Evolutionary conservation across 2,113 vertebrate genomes (phyloP).

Genomic region (Aphelocoma coerulescens): DNA sequence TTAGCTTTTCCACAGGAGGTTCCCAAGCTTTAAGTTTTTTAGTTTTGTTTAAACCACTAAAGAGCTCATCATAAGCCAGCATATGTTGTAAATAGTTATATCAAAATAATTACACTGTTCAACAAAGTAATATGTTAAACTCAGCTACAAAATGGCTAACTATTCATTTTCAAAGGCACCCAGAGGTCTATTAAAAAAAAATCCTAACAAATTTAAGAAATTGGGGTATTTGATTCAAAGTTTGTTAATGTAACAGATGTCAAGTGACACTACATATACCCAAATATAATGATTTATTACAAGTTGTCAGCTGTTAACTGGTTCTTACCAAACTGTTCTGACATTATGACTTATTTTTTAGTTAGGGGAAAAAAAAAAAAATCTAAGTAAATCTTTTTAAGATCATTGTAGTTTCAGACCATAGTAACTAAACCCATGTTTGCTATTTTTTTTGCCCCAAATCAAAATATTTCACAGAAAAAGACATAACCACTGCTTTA

Average conservation of each 20-base stretch:
- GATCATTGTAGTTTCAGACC: not conserved
- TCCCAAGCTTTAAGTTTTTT: not conserved
- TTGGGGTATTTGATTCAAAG: not conserved
- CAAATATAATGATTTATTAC: not conserved
- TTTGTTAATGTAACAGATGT: not conserved
- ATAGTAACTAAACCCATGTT: not conserved
- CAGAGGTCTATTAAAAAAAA: not conserved
- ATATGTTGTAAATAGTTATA: not conserved
- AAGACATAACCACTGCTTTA: not conserved
- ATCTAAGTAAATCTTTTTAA: not conserved
- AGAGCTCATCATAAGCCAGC: not conserved
- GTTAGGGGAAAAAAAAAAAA: accelerated
- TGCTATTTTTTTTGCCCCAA: not conserved
- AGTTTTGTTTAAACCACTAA: not conserved
- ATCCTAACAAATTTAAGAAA: no score
- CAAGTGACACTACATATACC: not conserved
- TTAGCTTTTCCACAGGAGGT: not conserved
- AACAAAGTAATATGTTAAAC: not conserved
- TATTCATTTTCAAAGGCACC: not conserved
- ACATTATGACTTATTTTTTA: not conserved
- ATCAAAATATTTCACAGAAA: not conserved
- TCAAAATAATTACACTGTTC: not conserved
- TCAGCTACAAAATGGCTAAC: not conserved
- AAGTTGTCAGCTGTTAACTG: not conserved
- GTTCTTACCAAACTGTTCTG: not conserved